These are phyloP conservation scores for Teleiodes luculella DNA, from an alignment of 2,888 invertebrate species.

Conservation along the genomic window DNA sequence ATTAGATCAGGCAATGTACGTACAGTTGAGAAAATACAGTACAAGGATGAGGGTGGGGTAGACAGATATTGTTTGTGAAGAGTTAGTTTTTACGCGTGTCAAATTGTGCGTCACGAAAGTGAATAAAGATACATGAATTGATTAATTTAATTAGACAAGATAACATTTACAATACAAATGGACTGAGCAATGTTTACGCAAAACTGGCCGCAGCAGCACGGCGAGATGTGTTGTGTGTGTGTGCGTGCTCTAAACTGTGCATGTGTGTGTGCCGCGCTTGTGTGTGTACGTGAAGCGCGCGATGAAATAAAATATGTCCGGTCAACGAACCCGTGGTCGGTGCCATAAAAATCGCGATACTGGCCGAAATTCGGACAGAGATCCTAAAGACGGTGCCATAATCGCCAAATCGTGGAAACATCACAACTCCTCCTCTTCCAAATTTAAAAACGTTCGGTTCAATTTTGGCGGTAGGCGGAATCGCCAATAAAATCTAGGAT, in stretches of 20 bases:
- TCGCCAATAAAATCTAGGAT: constrained; percentile 39
- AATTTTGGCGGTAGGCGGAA: constrained; percentile 13
- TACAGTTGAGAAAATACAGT: no score
- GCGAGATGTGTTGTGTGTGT: constrained; percentile 51
- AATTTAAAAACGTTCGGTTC: constrained; percentile 13
- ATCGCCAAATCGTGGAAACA: constrained; percentile 25
- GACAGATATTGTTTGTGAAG: not conserved
- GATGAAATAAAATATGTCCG: constrained; percentile 79
- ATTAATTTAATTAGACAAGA: constrained; percentile 53
- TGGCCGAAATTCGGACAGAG: constrained; percentile 70
- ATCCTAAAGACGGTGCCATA: constrained; percentile 37
- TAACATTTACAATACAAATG: constrained; percentile 59
- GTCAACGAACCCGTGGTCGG: constrained; percentile 74
- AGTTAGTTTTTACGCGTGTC: not conserved
- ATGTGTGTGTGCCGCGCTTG: constrained; percentile 60
- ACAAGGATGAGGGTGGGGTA: no score
- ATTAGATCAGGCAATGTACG: not conserved
- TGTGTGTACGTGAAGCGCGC: constrained; percentile 77
- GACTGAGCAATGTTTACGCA: constrained; percentile 61
- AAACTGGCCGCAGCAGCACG: constrained; percentile 67
- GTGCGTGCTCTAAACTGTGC: constrained; percentile 40
- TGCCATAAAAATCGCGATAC: constrained; percentile 78
- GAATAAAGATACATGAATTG: constrained; percentile 8
- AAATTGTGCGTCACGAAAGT: constrained; percentile 29
- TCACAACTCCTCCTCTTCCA: constrained; percentile 18